Evolutionary conservation across 2,113 vertebrate genomes (phyloP).

Genomic region (Phylloscopus trochilus): DNA sequence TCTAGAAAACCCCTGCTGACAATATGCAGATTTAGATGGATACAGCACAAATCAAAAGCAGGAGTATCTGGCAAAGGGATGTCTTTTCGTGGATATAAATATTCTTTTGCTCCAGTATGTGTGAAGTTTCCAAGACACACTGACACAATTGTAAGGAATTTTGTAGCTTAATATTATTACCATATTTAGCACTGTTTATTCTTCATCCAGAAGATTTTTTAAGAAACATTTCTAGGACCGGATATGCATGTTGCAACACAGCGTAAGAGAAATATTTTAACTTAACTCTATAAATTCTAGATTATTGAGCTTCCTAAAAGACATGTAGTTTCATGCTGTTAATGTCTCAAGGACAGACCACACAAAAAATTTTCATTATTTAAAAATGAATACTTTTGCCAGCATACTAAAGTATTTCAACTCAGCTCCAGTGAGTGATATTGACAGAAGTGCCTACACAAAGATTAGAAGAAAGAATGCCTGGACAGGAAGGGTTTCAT

Average conservation of each 20-base stretch:
- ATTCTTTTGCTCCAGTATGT: conserved; percentile 21
- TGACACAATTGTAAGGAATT: conserved; percentile 67
- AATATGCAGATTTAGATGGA: not conserved
- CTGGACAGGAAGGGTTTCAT: not conserved
- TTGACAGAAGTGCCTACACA: not conserved
- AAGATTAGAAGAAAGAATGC: not conserved
- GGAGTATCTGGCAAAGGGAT: conserved; percentile 34
- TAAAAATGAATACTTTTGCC: not conserved
- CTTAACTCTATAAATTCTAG: conserved; percentile 60
- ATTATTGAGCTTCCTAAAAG: not conserved
- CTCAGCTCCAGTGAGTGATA: not conserved
- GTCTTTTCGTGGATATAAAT: conserved; percentile 35
- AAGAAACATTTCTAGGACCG: conserved; percentile 29
- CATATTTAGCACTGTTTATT: conserved; percentile 75
- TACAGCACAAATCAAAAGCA: conserved; percentile 35
- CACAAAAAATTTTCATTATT: not conserved
- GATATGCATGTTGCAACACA: conserved; percentile 62
- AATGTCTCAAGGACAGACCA: not conserved
- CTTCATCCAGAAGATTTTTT: conserved; percentile 53
- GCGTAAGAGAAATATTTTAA: conserved; percentile 51
- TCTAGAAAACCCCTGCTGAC: conserved; percentile 4
- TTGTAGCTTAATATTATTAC: conserved; percentile 61
- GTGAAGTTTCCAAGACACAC: conserved; percentile 56
- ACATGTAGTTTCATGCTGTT: not conserved
- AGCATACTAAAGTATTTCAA: not conserved